Evolutionary conservation across 2,888 invertebrate genomes (phyloP).

Genomic region (Zygaena filipendulae): DNA sequence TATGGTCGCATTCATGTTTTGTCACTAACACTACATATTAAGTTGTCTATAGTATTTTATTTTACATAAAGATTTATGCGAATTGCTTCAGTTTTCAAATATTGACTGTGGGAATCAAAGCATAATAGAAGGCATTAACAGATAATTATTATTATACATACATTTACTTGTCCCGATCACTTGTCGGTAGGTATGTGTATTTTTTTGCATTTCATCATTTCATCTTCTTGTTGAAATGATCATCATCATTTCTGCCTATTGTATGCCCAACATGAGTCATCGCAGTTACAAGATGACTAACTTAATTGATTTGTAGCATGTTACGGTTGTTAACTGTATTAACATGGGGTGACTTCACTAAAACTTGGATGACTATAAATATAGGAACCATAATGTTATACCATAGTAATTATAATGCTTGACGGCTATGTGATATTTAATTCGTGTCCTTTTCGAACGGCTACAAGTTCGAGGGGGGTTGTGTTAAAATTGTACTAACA

Average conservation of each 20-base stretch:
- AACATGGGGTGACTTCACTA: slow-evolving; percentile 41
- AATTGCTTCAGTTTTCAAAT: no score
- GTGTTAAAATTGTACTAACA: slow-evolving; percentile 6
- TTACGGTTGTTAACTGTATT: slow-evolving; percentile 43
- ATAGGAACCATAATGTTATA: neutral
- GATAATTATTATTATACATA: no score
- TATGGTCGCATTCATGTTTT: slow-evolving; percentile 64
- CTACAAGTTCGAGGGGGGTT: neutral
- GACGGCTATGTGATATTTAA: neutral
- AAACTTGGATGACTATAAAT: slow-evolving; percentile 19
- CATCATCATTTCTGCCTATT: slow-evolving; percentile 22
- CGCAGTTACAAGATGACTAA: slow-evolving; percentile 43
- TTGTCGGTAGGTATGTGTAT: no score
- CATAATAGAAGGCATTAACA: no score
- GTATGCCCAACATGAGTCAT: slow-evolving; percentile 43
- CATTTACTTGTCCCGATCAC: no score
- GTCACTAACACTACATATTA: slow-evolving; percentile 41
- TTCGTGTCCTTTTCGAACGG: neutral
- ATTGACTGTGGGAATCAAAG: no score
- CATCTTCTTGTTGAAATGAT: slow-evolving; percentile 4
- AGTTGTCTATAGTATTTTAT: no score
- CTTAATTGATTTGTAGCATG: slow-evolving; percentile 55
- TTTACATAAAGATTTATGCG: no score
- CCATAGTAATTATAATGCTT: neutral
- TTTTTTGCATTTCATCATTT: no score